Evolutionary conservation across 2,888 invertebrate genomes (phyloP), one percentile per base, ranked within the genome.

Genomic region (Dioctria rufipes): DNA sequence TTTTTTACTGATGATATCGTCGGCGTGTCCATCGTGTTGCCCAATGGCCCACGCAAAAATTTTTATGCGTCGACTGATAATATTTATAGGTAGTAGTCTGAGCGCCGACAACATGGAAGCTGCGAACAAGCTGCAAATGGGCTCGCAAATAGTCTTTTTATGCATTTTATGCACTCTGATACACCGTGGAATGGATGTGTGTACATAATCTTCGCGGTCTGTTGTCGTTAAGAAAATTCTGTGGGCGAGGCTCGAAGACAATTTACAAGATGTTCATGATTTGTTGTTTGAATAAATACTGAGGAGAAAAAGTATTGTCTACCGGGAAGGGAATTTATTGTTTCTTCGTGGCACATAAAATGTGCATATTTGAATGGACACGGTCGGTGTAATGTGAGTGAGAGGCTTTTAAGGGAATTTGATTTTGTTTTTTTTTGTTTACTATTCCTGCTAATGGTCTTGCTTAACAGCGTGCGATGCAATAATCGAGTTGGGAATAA

Each of bases 11-110:
- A 73, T 60, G 61, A 63, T 51, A 63, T 46, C 2, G 25, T 25
- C 25, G 77, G 49, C 46, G 25, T 63, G 61, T 42, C 51, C 60
- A 25, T 25, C 25, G n/a, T 37, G n/a, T 8, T 37, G 63, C 77
- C 77, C 77, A 77, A 6, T 8, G n/a, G 63, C 77, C 77, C 77
- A 77, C 77, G 77, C 75, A 40, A 4, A 9, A 25, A 43, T n/a
- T 61, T 75, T 75, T 75, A 58, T 61, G 61, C 77, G 63, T 46
- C 11, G 46, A 46, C 25, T 25, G 1, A 25, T 25, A 25, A 25
- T 25, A 25, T 25, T 25, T 25, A 25, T 25, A 25, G 25, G 43
- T 49, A 37, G 63, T 63, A 63, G 49, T 63, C 63, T 13, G 8
- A 11, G 63, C n/a, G 73, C 40, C 37, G 40, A 40, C 39, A 51